Percentiles rank a stretch among this genome's conserved stretches.
These are phyloP conservation scores for Heteromyza rotundicornis DNA, from an alignment of 2,888 invertebrate genomes.

Conservation along the genomic window DNA sequence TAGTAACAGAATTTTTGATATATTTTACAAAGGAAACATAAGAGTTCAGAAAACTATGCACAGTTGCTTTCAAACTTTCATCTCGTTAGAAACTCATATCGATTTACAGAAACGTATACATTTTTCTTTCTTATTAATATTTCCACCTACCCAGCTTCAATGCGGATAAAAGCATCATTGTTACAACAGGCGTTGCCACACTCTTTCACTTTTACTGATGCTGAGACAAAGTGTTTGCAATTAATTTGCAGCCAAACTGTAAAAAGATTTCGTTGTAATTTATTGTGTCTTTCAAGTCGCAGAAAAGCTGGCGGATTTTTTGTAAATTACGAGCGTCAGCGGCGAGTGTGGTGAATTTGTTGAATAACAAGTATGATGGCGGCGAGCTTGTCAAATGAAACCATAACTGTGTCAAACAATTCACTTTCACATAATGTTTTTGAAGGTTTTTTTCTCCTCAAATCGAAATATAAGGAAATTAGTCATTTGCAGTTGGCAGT, in stretches of 20 bases:
- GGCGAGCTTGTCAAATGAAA: no score
- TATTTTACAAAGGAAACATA: no score
- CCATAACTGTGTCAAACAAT: background rate
- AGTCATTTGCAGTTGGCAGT: background rate
- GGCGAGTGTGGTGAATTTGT: background rate
- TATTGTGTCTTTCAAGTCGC: background rate
- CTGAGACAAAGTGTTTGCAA: background rate
- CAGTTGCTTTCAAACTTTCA: no score
- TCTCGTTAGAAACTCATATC: no score
- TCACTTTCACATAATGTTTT: constrained; percentile 2
- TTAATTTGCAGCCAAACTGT: background rate
- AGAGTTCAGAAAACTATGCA: no score
- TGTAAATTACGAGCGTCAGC: background rate
- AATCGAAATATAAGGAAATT: background rate
- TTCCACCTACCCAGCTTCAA: constrained; percentile 62
- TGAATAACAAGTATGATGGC: no score
- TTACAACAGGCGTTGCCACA: constrained; percentile 26
- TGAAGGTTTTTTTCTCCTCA: background rate
- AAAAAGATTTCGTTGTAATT: background rate
- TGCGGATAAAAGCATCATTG: constrained; percentile 62
- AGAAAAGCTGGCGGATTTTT: background rate
- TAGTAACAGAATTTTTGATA: no score
- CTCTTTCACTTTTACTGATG: background rate
- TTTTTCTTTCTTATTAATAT: no score
- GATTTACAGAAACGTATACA: no score